Evolutionary conservation across 92 coral and sea anemone species (phyloP).

Genomic region (Paramuricea clavata): DNA sequence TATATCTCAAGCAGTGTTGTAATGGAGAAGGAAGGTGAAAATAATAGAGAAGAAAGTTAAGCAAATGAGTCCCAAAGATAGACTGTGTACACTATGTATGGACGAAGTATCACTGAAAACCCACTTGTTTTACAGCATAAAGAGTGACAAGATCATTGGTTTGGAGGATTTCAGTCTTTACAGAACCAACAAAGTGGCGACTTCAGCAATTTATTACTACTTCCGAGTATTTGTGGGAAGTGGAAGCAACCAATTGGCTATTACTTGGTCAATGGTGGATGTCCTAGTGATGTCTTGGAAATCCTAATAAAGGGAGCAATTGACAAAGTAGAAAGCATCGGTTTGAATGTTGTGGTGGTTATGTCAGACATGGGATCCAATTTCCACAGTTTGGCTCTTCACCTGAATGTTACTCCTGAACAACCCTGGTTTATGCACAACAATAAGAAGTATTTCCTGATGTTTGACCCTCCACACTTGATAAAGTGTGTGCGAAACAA

Average conservation of each 20-base stretch:
- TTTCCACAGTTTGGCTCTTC: no score
- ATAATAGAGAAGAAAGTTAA: no score
- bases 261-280: constrained; percentile 2
- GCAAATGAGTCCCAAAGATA: no score
- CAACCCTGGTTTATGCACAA: no score
- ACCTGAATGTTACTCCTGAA: no score
- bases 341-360: constrained; percentile 4
- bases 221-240: not conserved
- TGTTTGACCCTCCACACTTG: constrained; percentile 46
- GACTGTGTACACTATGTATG: no score
- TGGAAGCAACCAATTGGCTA: constrained; percentile 37
- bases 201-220: not conserved
- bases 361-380: no score
- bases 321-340: not conserved
- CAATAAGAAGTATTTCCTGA: constrained; percentile 12
- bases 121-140: constrained; percentile 24
- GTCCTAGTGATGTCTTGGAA: not conserved
- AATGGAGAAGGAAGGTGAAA: no score
- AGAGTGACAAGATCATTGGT: constrained; percentile 9
- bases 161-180: constrained; percentile 14
- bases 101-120: constrained; percentile 31
- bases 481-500: constrained; percentile 36
- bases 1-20: no score
- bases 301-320: not conserved
- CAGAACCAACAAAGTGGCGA: constrained; percentile 16